These are phyloP conservation scores for Julus scanicus DNA, from an alignment of 2,888 invertebrate species.

Conservation along the genomic window DNA sequence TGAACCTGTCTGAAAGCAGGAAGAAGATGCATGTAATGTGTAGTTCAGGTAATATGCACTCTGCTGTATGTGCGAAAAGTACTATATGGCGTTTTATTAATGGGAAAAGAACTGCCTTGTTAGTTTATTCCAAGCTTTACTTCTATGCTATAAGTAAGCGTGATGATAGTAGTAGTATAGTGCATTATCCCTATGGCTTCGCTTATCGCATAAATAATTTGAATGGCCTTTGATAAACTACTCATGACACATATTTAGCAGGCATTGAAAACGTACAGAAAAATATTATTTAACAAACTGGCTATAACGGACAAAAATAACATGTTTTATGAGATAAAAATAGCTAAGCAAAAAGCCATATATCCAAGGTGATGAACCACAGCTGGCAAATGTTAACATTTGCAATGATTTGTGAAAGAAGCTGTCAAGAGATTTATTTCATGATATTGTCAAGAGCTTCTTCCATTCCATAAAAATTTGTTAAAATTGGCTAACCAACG, in stretches of 20 bases:
- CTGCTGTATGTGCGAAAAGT: too few relatives aligned
- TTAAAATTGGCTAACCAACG: neutral
- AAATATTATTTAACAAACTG: slow-evolving; percentile 22
- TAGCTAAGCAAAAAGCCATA: slow-evolving; percentile 12
- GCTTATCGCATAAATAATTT: too few relatives aligned
- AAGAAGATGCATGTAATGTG: too few relatives aligned
- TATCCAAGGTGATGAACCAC: slow-evolving; percentile 18
- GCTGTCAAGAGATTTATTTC: slow-evolving; percentile 33
- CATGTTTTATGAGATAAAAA: slow-evolving; percentile 3
- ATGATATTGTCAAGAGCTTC: slow-evolving; percentile 13
- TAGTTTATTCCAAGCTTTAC: too few relatives aligned
- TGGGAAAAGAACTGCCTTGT: too few relatives aligned
- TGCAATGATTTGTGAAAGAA: slow-evolving; percentile 25
- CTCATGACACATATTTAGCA: neutral
- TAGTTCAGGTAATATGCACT: too few relatives aligned
- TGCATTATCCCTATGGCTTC: too few relatives aligned
- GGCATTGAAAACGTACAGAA: neutral
- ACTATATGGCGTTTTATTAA: too few relatives aligned
- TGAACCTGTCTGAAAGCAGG: too few relatives aligned
- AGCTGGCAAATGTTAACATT: slow-evolving; percentile 33
- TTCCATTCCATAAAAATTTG: neutral
- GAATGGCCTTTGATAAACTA: too few relatives aligned
- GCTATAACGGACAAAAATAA: neutral
- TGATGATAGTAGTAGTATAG: too few relatives aligned
- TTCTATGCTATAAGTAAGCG: too few relatives aligned